phyloP scores from a whole-genome alignment of 1,140 invertebrate genomes.

The Ladona fulva region DNA sequence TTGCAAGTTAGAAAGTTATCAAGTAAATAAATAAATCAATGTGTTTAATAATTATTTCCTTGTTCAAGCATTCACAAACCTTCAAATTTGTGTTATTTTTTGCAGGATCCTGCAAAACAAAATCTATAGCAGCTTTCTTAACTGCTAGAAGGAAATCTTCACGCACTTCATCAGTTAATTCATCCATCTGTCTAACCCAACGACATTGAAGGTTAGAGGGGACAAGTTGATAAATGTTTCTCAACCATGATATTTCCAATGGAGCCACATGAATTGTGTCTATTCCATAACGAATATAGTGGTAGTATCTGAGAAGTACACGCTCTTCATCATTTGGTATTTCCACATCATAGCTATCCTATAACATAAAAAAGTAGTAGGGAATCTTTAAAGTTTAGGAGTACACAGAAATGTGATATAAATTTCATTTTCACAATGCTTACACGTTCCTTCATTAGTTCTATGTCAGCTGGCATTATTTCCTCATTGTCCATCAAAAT shows the following conservation, averaged over 20 bases:
- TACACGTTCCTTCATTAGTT: too few relatives aligned
- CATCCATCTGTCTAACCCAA: neutral
- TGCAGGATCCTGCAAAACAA: conserved; percentile 66
- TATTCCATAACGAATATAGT: conserved; percentile 80
- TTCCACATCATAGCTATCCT: neutral
- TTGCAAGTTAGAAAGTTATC: too few relatives aligned
- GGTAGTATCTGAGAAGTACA: conserved; percentile 73
- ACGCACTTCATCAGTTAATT: conserved; percentile 42
- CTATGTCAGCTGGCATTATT: conserved; percentile 2
- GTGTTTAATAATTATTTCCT: conserved; percentile 11
- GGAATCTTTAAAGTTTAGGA: too few relatives aligned
- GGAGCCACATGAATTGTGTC: conserved; percentile 78
- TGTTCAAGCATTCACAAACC: conserved; percentile 21
- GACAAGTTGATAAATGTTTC: conserved; percentile 42
- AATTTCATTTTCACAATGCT: too few relatives aligned
- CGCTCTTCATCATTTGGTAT: conserved; percentile 51
- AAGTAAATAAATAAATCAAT: too few relatives aligned
- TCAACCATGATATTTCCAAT: conserved; percentile 47
- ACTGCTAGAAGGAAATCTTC: conserved; percentile 74
- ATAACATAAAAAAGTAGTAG: neutral
- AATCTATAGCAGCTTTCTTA: conserved; percentile 82
- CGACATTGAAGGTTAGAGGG: conserved; percentile 36
- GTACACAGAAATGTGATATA: too few relatives aligned
- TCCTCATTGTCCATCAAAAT: conserved; percentile 40
- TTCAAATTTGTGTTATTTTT: neutral